Evolutionary conservation across 2,888 invertebrate species (phyloP).

Genomic region (Arctia plantaginis): DNA sequence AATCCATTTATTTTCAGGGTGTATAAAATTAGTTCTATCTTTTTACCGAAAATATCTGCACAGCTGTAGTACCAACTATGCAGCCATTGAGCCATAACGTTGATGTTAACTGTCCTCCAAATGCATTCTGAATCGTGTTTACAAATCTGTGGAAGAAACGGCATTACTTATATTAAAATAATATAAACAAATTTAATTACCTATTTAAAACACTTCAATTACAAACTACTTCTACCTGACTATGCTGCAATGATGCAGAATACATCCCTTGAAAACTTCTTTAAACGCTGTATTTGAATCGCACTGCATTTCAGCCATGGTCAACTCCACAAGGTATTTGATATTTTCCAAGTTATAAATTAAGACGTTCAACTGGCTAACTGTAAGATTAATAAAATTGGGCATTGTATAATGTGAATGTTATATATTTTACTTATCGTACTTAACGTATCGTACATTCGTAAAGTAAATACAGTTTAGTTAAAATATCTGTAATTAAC

Average conservation of each 20-base stretch:
- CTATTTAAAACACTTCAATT: background rate
- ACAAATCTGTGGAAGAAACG: constrained; percentile 55
- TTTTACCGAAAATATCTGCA: constrained; percentile 68
- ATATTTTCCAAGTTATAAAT: constrained; percentile 71
- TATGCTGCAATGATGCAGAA: constrained; percentile 62
- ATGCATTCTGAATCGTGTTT: constrained; percentile 55
- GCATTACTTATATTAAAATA: constrained; percentile 12
- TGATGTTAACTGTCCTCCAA: constrained; percentile 58
- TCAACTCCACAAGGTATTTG: constrained; percentile 58
- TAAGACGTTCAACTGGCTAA: constrained; percentile 71
- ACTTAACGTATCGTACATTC: too few relatives aligned
- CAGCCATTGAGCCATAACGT: constrained; percentile 54
- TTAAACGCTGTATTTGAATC: constrained; percentile 64
- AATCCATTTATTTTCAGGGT: too few relatives aligned
- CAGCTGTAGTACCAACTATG: constrained; percentile 63
- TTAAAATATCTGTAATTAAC: background rate
- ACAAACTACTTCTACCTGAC: constrained; percentile 51
- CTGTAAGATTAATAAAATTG: constrained; percentile 44
- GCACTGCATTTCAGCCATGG: constrained; percentile 54
- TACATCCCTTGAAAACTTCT: constrained; percentile 57
- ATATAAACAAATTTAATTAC: background rate
- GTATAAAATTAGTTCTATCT: too few relatives aligned
- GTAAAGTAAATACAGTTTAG: background rate
- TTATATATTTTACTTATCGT: too few relatives aligned
- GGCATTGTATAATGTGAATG: background rate